A percentile compares a stretch with the other conserved stretches of the same genome.
phyloP scores from a whole-genome alignment of 2,797 vertebrate species.

The Adrianichthys oophorus region DNA sequence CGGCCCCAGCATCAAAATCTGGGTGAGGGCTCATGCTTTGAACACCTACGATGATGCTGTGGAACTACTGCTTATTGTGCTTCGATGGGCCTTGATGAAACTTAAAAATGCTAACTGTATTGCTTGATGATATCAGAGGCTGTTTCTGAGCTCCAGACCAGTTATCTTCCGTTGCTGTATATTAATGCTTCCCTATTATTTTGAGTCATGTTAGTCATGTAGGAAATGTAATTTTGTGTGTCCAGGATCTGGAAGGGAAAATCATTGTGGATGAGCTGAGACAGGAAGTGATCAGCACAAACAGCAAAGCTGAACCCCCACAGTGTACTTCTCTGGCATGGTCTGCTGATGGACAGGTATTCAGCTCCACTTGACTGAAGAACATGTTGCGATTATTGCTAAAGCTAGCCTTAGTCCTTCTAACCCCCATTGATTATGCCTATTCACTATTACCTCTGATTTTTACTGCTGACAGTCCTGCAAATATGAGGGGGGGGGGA shows the following conservation, averaged over 20 bases:
- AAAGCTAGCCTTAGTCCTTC: neutral
- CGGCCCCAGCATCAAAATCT: slow-evolving; percentile 97
- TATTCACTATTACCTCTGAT: slow-evolving; percentile 78
- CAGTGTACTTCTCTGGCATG: slow-evolving; percentile 93
- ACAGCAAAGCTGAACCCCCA: slow-evolving; percentile 93
- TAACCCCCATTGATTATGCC: slow-evolving; percentile 76
- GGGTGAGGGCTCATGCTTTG: slow-evolving; percentile 73
- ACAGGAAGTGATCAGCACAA: slow-evolving; percentile 96
- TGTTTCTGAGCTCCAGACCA: slow-evolving; percentile 79
- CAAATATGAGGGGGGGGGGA: slow-evolving; percentile 81
- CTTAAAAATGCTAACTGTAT: slow-evolving; percentile 72
- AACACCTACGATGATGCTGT: neutral
- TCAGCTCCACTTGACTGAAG: neutral
- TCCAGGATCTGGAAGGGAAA: slow-evolving; percentile 93
- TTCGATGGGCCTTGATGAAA: slow-evolving; percentile 69
- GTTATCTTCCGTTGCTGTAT: neutral
- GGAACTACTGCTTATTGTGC: neutral
- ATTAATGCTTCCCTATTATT: too few relatives aligned
- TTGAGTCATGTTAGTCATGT: neutral
- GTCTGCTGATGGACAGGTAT: slow-evolving; percentile 96
- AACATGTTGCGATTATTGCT: neutral
- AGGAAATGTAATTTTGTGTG: neutral
- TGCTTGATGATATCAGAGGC: slow-evolving; percentile 84
- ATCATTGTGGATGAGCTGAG: slow-evolving; percentile 96
- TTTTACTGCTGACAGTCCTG: slow-evolving; percentile 79